Percentiles rank a stretch among this genome's conserved stretches.
Evolutionary conservation across 2,888 invertebrate genomes (phyloP).

Genomic region (Pollenia angustigena): DNA sequence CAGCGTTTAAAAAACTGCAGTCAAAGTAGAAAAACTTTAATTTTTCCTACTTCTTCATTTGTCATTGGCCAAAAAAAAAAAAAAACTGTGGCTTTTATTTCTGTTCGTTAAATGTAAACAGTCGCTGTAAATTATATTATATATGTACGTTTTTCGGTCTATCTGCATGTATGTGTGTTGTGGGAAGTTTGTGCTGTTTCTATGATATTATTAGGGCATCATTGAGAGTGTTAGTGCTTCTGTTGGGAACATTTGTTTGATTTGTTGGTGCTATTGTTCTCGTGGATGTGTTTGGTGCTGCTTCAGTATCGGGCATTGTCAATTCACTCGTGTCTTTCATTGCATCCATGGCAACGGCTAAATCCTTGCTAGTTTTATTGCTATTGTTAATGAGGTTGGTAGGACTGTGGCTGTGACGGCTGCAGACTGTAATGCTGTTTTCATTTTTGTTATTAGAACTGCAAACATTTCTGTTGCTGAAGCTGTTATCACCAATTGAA

Average conservation of each 20-base stretch:
- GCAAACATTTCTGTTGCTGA: slow-evolving; percentile 20
- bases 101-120: too few relatives aligned
- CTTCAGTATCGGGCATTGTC: slow-evolving; percentile 41
- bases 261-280: slow-evolving; percentile 29
- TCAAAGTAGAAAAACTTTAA: too few relatives aligned
- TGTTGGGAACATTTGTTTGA: slow-evolving; percentile 46
- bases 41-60: too few relatives aligned
- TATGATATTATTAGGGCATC: slow-evolving; percentile 50
- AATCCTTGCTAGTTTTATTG: slow-evolving; percentile 25
- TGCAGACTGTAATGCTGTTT: slow-evolving; percentile 13
- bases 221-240: slow-evolving; percentile 29
- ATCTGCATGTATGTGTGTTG: neutral
- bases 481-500: slow-evolving; percentile 13
- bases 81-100: too few relatives aligned
- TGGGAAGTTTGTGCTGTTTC: neutral
- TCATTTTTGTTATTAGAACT: slow-evolving; percentile 28
- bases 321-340: slow-evolving; percentile 39
- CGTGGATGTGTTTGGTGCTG: slow-evolving; percentile 32
- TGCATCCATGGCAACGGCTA: slow-evolving; percentile 43
- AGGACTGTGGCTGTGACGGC: slow-evolving; percentile 20
- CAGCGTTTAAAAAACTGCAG: too few relatives aligned
- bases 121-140: neutral
- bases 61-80: too few relatives aligned
- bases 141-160: neutral
- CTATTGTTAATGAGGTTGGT: slow-evolving; percentile 2